These are phyloP conservation scores for Pelecanus crispus DNA, from an alignment of 2,113 vertebrate genomes.

Conservation along the genomic window DNA sequence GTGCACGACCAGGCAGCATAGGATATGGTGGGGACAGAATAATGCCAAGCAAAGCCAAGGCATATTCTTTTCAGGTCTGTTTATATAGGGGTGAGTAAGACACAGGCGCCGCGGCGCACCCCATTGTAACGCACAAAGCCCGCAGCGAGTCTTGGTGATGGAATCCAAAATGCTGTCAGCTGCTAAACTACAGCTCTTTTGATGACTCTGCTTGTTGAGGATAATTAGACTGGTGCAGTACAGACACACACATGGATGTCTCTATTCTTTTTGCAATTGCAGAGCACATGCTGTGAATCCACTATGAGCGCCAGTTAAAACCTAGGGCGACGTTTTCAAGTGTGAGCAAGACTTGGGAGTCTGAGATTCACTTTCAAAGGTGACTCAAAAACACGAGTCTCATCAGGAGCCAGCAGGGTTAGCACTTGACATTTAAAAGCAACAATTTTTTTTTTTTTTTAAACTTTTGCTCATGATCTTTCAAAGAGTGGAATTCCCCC, in stretches of 20 bases:
- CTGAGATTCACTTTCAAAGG: background rate
- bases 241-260: conserved; percentile 52
- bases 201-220: conserved; percentile 64
- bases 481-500: background rate
- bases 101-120: background rate
- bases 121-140: conserved; percentile 30
- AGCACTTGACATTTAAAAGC: background rate
- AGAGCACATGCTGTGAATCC: conserved; percentile 33
- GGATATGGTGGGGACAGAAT: background rate
- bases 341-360: background rate
- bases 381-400: background rate
- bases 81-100: background rate
- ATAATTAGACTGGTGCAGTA: conserved; percentile 57
- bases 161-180: conserved; percentile 48
- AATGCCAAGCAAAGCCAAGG: background rate
- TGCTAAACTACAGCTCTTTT: conserved; percentile 45
- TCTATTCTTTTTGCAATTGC: conserved; percentile 19
- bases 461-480: background rate
- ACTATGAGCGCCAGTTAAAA: background rate
- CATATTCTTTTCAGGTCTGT: background rate
- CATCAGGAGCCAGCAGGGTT: background rate
- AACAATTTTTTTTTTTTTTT: background rate
- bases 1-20: background rate
- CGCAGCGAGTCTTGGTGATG: conserved; percentile 10
- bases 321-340: background rate